Conservation (phyloP, 2,797 vertebrate genomes). For the Tamandua tetradactyla region DNA sequence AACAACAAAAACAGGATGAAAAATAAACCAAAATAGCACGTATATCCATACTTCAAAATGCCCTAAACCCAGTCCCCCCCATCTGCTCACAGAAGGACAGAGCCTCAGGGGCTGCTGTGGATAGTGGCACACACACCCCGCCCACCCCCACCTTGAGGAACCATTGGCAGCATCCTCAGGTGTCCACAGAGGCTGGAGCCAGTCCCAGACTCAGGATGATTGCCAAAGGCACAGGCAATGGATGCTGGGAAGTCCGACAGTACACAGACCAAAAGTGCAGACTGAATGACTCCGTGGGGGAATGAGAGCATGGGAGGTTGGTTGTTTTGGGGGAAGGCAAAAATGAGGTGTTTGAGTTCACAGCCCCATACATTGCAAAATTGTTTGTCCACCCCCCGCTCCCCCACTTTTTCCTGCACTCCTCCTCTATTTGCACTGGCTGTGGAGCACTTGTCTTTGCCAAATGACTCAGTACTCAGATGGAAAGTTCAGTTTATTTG, state of each 20-base stretch:
- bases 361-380: background rate
- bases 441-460: background rate
- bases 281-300: too few species aligned
- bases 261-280: too few species aligned
- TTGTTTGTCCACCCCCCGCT: background rate
- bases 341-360: background rate
- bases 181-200: background rate
- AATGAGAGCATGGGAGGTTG: background rate
- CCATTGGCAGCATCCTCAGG: background rate
- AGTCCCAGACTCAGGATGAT: background rate
- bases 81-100: background rate
- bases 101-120: background rate
- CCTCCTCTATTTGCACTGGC: background rate
- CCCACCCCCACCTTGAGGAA: background rate
- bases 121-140: too few species aligned
- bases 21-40: too few species aligned
- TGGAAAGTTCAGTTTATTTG: background rate
- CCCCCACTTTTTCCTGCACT: background rate
- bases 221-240: background rate
- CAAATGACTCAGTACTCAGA: background rate
- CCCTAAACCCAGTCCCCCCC: rapidly evolving
- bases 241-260: too few species aligned
- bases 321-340: background rate
- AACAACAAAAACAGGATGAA: too few species aligned
- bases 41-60: too few species aligned